A percentile compares a stretch with the other conserved stretches of the same genome.
Conservation (phyloP, 2,797 vertebrate genomes). For the Diceros bicornis region DNA sequence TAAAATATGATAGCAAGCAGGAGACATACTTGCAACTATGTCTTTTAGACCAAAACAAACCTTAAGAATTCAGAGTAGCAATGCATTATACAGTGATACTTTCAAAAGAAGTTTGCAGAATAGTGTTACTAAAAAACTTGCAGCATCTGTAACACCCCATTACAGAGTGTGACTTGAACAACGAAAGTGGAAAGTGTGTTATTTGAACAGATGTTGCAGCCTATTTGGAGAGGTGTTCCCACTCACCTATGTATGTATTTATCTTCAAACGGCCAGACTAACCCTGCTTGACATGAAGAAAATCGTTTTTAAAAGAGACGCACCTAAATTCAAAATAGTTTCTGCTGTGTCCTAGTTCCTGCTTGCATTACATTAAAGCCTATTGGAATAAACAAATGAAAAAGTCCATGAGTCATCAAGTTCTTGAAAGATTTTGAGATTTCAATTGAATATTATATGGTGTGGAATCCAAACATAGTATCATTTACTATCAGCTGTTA, state of each 20-base stretch:
- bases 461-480: neutral
- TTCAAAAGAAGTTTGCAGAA: slow-evolving; percentile 46
- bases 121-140: slow-evolving; percentile 71
- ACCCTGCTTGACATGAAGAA: neutral
- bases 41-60: neutral
- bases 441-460: neutral
- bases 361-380: neutral
- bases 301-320: neutral
- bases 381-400: neutral
- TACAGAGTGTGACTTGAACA: slow-evolving; percentile 66
- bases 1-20: slow-evolving; percentile 9
- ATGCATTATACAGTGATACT: slow-evolving; percentile 56
- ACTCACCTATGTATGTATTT: neutral
- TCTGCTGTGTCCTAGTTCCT: neutral
- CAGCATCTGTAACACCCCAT: slow-evolving; percentile 56
- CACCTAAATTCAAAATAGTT: slow-evolving; percentile 13
- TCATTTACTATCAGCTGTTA: neutral
- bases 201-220: slow-evolving; percentile 59
- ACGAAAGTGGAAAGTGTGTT: slow-evolving; percentile 65
- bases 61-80: slow-evolving; percentile 43
- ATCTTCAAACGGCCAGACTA: slow-evolving; percentile 47
- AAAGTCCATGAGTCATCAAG: neutral
- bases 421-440: slow-evolving; percentile 37
- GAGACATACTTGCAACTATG: neutral
- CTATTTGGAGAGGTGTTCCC: slow-evolving; percentile 25